phyloP scores from a whole-genome alignment of 2,113 vertebrate genomes.

The Etia nguti region DNA sequence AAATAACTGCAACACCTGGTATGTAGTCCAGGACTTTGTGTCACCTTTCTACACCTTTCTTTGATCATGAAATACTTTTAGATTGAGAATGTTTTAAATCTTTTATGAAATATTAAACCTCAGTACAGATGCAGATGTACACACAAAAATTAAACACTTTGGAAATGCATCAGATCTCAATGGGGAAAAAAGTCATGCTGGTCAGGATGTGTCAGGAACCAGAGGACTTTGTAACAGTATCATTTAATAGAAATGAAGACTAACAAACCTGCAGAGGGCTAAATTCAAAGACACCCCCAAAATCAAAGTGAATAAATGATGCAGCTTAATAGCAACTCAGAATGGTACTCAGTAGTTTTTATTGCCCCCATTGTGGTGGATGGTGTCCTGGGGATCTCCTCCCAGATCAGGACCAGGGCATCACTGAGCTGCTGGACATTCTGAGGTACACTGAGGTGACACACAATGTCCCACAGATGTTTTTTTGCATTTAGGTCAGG shows the following conservation, averaged over 20 bases:
- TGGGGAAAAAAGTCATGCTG: not conserved
- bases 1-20: conserved; percentile 83
- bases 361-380: not conserved
- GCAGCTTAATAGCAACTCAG: not conserved
- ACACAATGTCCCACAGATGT: not conserved
- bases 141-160: not conserved
- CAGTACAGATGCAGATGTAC: not conserved
- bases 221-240: not conserved
- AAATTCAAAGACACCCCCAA: not conserved
- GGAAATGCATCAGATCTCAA: not conserved
- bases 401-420: not conserved
- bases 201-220: not conserved
- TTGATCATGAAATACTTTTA: not conserved
- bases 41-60: not conserved
- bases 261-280: not conserved
- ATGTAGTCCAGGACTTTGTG: conserved; percentile 6
- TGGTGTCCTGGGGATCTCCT: fast-evolving
- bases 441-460: not conserved
- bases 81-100: not conserved
- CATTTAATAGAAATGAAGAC: not conserved
- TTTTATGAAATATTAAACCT: not conserved
- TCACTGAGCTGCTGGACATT: not conserved
- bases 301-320: not conserved
- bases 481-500: not conserved
- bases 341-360: not conserved